phyloP scores from a whole-genome alignment of 1,140 invertebrate species.

The Achatina immaculata region DNA sequence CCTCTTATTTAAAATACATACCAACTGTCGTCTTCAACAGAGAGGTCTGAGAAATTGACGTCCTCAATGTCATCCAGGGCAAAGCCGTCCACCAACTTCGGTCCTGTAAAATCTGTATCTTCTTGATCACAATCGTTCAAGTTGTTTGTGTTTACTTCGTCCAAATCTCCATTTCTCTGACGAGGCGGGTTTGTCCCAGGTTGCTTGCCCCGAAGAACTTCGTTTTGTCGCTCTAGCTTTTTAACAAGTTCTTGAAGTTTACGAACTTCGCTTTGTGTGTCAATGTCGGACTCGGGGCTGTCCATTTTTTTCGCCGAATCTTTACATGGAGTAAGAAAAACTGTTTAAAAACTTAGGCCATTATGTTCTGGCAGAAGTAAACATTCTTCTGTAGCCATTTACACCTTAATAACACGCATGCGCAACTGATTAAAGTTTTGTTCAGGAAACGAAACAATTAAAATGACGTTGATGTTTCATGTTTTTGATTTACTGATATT shows the following conservation, averaged over 20 bases:
- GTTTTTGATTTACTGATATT: no score
- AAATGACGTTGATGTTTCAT: no score
- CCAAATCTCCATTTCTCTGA: constrained; percentile 49
- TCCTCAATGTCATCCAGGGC: constrained; percentile 53
- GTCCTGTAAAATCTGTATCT: constrained; percentile 28
- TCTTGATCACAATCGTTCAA: constrained; percentile 49
- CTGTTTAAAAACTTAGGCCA: no score
- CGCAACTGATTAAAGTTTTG: neutral
- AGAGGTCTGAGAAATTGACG: constrained; percentile 52
- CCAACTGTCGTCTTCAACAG: constrained; percentile 65
- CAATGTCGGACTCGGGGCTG: constrained; percentile 51
- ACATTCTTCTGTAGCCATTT: no score
- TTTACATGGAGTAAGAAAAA: neutral
- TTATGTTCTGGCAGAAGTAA: no score
- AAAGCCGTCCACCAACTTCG: constrained; percentile 37
- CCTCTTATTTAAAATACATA: no score
- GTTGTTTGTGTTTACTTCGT: constrained; percentile 46
- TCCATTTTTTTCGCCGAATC: constrained; percentile 45
- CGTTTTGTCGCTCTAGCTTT: constrained; percentile 71
- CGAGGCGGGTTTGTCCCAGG: constrained; percentile 40
- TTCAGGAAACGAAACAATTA: no score
- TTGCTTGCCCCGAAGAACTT: constrained; percentile 66
- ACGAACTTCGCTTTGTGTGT: constrained; percentile 69
- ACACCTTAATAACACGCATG: neutral
- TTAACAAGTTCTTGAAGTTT: constrained; percentile 71